phyloP scores from a whole-genome alignment of 2,113 vertebrate species.

The Dolichallabes microphthalmus region DNA sequence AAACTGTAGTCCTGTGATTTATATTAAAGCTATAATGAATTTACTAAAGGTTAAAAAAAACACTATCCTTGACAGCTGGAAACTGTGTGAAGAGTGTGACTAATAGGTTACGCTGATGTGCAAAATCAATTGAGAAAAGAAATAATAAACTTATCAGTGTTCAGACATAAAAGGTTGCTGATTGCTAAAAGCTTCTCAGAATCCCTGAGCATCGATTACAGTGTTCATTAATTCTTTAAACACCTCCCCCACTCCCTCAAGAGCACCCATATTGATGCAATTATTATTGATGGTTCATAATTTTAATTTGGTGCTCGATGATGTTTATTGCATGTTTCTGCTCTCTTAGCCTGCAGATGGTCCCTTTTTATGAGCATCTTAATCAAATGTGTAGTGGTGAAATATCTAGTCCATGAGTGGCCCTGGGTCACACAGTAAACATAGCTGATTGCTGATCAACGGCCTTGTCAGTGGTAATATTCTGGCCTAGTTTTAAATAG shows the following conservation, averaged over 20 bases:
- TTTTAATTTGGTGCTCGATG: constrained; percentile 31
- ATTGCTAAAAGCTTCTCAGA: constrained; percentile 44
- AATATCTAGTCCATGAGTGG: constrained; percentile 40
- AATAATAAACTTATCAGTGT: constrained; percentile 45
- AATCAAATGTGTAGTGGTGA: constrained; percentile 42
- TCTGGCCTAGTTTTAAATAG: constrained; percentile 28
- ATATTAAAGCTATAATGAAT: constrained; percentile 15
- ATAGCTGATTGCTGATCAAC: constrained; percentile 51
- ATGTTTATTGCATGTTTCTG: constrained; percentile 46
- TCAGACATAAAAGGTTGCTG: constrained; percentile 41
- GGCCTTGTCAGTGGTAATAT: constrained; percentile 37
- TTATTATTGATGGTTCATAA: constrained; percentile 30
- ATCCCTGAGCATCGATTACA: constrained; percentile 49
- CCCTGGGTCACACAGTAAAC: constrained; percentile 50
- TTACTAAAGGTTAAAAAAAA: neutral
- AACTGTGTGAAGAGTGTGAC: neutral
- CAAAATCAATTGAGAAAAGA: constrained; percentile 18
- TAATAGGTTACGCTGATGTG: neutral
- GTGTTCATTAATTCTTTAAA: constrained; percentile 51
- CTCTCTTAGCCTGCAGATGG: constrained; percentile 27
- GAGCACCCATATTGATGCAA: constrained; percentile 31
- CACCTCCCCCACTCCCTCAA: constrained; percentile 29
- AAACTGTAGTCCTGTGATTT: neutral
- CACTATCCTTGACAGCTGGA: neutral
- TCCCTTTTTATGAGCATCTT: constrained; percentile 40